These are phyloP conservation scores for Scylla paramamosain DNA, from an alignment of 1,140 invertebrate genomes.

Conservation along the genomic window DNA sequence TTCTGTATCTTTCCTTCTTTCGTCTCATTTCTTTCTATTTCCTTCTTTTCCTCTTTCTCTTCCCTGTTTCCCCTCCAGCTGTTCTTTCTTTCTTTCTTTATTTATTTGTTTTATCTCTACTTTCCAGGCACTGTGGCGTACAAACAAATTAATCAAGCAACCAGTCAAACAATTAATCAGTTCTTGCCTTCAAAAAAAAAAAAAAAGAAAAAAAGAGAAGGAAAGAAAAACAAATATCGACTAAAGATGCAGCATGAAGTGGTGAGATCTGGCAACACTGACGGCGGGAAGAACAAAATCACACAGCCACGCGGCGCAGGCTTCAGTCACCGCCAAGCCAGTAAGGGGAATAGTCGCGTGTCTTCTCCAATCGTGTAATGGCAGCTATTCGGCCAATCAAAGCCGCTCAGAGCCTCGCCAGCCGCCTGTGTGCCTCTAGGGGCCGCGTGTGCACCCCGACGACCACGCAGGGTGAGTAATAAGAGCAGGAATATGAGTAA, in stretches of 20 bases:
- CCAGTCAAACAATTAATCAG: not conserved
- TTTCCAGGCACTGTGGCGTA: not conserved
- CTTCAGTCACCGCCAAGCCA: not conserved
- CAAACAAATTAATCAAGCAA: not conserved
- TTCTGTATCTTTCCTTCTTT: not conserved
- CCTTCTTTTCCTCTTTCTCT: not conserved
- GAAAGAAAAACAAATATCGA: too few relatives aligned
- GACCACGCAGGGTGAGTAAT: not conserved
- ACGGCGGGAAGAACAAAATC: too few relatives aligned
- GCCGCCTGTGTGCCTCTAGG: not conserved
- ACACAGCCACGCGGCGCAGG: not conserved
- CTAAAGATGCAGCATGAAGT: too few relatives aligned
- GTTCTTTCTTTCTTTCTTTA: not conserved
- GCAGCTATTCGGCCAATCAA: not conserved
- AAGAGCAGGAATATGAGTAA: not conserved
- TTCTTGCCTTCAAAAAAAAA: not conserved
- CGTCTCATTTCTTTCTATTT: not conserved
- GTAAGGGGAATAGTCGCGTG: not conserved
- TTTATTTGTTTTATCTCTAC: not conserved
- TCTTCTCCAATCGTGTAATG: not conserved
- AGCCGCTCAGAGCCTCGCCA: not conserved
- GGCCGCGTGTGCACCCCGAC: not conserved
- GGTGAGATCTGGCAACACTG: too few relatives aligned
- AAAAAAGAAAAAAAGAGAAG: too few relatives aligned
- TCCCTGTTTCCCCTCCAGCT: not conserved